phyloP scores from a whole-genome alignment of 2,888 invertebrate species.

The Hanleya hanleyi region DNA sequence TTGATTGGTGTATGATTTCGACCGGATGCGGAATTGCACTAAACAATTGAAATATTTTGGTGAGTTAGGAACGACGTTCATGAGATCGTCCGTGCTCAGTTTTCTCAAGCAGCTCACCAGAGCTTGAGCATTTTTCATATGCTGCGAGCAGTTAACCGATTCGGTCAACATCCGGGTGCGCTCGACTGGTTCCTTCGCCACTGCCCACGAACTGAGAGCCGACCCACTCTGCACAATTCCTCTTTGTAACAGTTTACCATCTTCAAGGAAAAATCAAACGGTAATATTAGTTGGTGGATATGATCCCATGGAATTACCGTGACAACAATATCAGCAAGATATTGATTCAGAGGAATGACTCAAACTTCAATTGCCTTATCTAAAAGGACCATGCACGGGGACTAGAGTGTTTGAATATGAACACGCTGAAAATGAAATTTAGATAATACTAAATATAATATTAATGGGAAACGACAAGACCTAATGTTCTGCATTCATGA shows the following conservation, averaged over 20 bases:
- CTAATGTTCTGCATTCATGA: too few relatives aligned
- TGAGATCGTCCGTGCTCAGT: conserved; percentile 82
- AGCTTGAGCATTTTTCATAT: conserved; percentile 3
- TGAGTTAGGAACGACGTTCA: conserved; percentile 20
- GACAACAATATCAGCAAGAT: too few relatives aligned
- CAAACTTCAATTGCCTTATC: too few relatives aligned
- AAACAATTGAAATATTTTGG: conserved; percentile 39
- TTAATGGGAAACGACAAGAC: too few relatives aligned
- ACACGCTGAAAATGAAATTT: too few relatives aligned
- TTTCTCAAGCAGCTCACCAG: conserved; percentile 37
- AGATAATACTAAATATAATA: too few relatives aligned
- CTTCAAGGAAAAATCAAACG: conserved; percentile 35
- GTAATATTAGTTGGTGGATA: too few relatives aligned
- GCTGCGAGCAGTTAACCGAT: conserved; percentile 39
- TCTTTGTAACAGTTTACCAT: conserved; percentile 76
- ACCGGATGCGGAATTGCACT: conserved; percentile 2
- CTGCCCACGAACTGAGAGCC: conserved; percentile 46
- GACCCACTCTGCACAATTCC: conserved; percentile 94
- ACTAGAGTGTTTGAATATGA: too few relatives aligned
- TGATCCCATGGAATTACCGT: too few relatives aligned
- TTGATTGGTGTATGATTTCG: background rate
- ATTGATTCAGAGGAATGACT: too few relatives aligned
- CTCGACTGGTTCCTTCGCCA: conserved; percentile 36
- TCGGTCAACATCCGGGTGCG: conserved; percentile 36
- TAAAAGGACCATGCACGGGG: too few relatives aligned